These are phyloP conservation scores for Punctoribates punctum DNA, from an alignment of 2,888 invertebrate genomes.

Conservation along the genomic window DNA sequence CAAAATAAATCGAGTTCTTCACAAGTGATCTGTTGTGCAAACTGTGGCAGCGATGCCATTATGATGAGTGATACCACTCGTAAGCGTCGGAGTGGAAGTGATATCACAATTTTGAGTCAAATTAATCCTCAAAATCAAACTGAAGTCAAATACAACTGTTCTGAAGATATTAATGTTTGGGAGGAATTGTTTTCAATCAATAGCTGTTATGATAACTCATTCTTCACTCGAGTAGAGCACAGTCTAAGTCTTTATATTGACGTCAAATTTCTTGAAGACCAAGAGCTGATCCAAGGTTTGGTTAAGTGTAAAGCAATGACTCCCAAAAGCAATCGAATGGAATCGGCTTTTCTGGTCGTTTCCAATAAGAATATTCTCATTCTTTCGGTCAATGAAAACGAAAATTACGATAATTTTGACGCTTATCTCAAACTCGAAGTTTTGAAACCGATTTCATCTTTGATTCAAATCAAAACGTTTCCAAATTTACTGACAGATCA, in stretches of 20 bases:
- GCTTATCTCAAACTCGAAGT: constrained; percentile 8
- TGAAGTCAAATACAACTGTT: neutral
- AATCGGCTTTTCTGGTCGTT: constrained; percentile 21
- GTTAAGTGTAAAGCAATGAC: constrained; percentile 12
- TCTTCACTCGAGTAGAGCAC: constrained; percentile 22
- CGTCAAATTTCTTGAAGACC: constrained; percentile 3
- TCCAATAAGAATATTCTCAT: constrained; percentile 25
- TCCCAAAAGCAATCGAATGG: neutral
- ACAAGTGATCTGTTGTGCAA: neutral
- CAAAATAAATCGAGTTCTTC: neutral
- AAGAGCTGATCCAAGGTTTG: constrained; percentile 18
- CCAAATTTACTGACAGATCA: constrained; percentile 34
- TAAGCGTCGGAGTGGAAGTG: constrained; percentile 11
- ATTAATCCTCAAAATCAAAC: neutral
- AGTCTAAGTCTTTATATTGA: constrained; percentile 23
- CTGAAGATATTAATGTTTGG: constrained; percentile 19
- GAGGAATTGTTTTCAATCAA: constrained; percentile 22
- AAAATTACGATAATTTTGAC: constrained; percentile 21
- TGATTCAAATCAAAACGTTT: constrained; percentile 22
- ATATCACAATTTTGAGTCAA: constrained; percentile 17
- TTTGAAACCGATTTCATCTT: constrained; percentile 20
- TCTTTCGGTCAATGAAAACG: neutral
- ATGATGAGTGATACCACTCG: neutral
- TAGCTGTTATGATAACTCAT: constrained; percentile 28
- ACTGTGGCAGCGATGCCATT: constrained; percentile 7